Base-by-base conservation (phyloP, 2,797 vertebrate genomes). In the Acridotheres tristis region DNA sequence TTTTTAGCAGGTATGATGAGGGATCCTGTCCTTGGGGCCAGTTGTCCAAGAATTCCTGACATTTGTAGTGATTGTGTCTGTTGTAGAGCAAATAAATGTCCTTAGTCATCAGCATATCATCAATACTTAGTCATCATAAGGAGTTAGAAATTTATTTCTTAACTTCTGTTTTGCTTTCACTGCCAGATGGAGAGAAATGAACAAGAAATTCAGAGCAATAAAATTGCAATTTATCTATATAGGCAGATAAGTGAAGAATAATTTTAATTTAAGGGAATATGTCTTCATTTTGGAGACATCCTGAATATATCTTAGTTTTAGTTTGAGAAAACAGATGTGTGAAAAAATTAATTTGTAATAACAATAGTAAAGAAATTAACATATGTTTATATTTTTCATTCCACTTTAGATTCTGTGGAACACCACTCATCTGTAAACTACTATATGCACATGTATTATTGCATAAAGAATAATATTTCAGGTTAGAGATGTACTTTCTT, bases 171-270 rank as follows among this genome's bases (percentile, higher is more conserved):
- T 90, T 78, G 50, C 57, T 87, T 88, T 87, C 59, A 57, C 3
- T 69, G 67, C 77, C 88, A 94, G 71, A 82, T 85, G 83, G 47
- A 81, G 69, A 94, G 62, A 93, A 93, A 85, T 5, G 5, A 91
- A 34, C 30, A 58, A 57, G 77, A 89, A 91, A 87, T 89, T 73
- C 71, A 62, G 59, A 85, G 42, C 29, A 65, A 58, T 68, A 82
- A 84, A 88, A 74, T 32, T 67, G 20, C 50, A 65, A 58, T 93
- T 86, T 81, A 48, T 88, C 48, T 80, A n/a, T 78, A 66, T 58
- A 73, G 55, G 63, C 13, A 86, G 57, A 90, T 79, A 55, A 93
- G 11, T 66, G 45, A 87, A 84, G 45, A 78, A 88, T 79, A 67
- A 66, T 82, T 90, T 86, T 85, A 36, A 61, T 54, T 90, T 81